These are phyloP conservation scores for Semnornis frantzii DNA, from an alignment of 2,113 vertebrate genomes.

Conservation along the genomic window DNA sequence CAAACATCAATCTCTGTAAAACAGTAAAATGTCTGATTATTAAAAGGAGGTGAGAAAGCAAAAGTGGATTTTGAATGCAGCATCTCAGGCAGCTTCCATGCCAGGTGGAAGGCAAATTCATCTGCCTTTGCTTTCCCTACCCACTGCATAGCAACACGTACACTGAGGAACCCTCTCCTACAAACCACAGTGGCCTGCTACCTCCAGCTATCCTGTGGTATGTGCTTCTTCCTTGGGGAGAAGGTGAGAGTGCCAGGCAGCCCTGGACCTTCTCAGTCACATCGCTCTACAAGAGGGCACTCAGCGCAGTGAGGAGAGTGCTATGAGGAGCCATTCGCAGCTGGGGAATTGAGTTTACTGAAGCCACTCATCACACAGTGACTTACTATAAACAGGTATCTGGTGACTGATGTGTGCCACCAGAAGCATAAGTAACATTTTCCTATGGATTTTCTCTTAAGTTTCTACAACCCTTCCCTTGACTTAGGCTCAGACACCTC, in stretches of 20 bases:
- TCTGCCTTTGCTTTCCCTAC: background rate
- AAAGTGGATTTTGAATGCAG: background rate
- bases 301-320: background rate
- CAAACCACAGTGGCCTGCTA: background rate
- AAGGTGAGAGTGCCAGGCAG: fast-evolving
- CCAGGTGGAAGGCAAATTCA: background rate
- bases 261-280: background rate
- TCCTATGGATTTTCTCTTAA: background rate
- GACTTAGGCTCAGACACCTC: background rate
- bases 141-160: background rate
- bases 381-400: background rate
- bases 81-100: background rate
- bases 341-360: background rate
- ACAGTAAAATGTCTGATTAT: background rate
- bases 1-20: background rate
- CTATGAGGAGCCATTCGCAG: background rate
- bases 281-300: fast-evolving
- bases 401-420: background rate
- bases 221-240: background rate
- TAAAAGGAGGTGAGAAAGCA: background rate
- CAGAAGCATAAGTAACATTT: background rate
- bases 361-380: background rate
- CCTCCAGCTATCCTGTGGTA: background rate
- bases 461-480: background rate
- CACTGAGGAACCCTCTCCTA: background rate